Evolutionary conservation across 2,797 vertebrate genomes (phyloP).

Genomic region (Pempheris klunzingeri): DNA sequence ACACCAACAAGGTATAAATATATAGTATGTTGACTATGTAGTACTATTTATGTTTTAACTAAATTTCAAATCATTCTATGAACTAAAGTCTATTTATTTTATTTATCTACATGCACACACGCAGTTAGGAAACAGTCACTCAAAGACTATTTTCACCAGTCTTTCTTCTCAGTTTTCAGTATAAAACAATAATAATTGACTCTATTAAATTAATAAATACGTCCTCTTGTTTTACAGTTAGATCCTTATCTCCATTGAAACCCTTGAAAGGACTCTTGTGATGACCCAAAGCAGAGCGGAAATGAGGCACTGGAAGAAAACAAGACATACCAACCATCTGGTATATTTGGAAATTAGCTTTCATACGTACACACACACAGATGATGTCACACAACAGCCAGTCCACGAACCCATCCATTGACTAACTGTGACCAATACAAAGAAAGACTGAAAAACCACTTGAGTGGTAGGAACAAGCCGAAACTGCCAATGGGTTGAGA

Average conservation of each 20-base stretch:
- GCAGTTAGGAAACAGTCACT: too few relatives aligned
- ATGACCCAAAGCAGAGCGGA: slow-evolving; percentile 7
- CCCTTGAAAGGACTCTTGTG: background rate
- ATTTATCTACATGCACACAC: too few relatives aligned
- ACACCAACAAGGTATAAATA: background rate
- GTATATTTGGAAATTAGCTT: slow-evolving; percentile 30
- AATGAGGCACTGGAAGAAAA: slow-evolving; percentile 12
- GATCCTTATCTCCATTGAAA: background rate
- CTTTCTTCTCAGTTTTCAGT: background rate
- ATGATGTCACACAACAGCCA: slow-evolving; percentile 4
- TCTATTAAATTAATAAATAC: background rate
- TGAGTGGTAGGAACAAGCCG: background rate
- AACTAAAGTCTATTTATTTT: too few relatives aligned
- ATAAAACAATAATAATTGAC: background rate
- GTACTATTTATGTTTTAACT: background rate
- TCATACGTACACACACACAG: background rate
- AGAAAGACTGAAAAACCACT: slow-evolving; percentile 1
- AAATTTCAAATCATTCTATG: background rate
- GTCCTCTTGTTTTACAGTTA: background rate
- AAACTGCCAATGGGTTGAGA: background rate
- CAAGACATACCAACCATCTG: slow-evolving; percentile 26
- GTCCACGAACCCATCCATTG: slow-evolving; percentile 4
- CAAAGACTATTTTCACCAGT: background rate
- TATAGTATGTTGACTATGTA: background rate
- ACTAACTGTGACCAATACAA: background rate